Evolutionary conservation across 2,113 vertebrate species (phyloP).

Genomic region (Colaptes auratus): DNA sequence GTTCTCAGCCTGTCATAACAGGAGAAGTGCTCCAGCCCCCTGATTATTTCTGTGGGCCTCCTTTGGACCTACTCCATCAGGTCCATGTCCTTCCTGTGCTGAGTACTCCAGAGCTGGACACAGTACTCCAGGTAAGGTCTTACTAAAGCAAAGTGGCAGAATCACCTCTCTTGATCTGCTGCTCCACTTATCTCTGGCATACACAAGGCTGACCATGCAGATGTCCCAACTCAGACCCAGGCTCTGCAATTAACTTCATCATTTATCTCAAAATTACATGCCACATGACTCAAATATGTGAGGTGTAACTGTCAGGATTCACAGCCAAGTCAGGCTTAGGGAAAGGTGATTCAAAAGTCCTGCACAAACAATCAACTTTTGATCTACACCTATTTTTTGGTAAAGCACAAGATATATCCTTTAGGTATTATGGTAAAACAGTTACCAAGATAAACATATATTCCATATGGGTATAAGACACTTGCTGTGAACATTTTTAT

Average conservation of each 20-base stretch:
- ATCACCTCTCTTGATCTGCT: neutral
- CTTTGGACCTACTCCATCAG: too few relatives aligned
- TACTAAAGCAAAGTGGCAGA: too few relatives aligned
- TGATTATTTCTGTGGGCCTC: too few relatives aligned
- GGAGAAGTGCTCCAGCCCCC: too few relatives aligned
- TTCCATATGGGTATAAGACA: neutral
- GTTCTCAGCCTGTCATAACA: too few relatives aligned
- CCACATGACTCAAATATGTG: neutral
- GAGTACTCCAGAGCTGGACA: too few relatives aligned
- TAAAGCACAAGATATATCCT: neutral
- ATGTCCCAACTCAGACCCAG: neutral
- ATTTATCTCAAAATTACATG: neutral
- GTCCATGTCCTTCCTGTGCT: too few relatives aligned
- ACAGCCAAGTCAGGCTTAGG: neutral
- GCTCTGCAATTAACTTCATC: neutral
- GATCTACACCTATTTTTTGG: neutral
- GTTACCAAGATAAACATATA: neutral
- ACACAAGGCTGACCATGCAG: rapidly evolving
- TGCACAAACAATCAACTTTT: neutral
- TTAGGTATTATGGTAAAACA: neutral
- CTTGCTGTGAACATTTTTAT: neutral
- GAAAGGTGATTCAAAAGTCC: neutral
- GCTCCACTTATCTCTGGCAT: rapidly evolving
- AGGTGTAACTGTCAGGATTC: neutral
- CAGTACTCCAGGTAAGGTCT: too few relatives aligned